These are phyloP conservation scores for Cladopsammia gracilis DNA, from an alignment of 64 coral and sea anemone species.

Conservation along the genomic window DNA sequence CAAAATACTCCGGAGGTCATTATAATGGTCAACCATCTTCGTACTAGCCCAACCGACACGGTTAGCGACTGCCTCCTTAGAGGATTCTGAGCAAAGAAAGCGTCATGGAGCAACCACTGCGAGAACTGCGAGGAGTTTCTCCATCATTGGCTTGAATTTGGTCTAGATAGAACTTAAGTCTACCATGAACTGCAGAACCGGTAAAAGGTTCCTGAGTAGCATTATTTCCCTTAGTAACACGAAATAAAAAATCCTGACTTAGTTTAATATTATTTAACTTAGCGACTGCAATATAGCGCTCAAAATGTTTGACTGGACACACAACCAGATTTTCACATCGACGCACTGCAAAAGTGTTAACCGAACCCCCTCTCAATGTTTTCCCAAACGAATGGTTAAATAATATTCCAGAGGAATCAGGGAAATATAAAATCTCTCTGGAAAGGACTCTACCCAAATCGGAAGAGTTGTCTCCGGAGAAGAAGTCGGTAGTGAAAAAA, in stretches of 20 bases:
- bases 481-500: constrained; percentile 14
- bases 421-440: background rate
- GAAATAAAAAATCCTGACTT: constrained; percentile 1
- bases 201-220: too few relatives aligned
- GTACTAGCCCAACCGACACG: too few relatives aligned
- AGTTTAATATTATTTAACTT: background rate
- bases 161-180: too few relatives aligned
- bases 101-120: too few relatives aligned
- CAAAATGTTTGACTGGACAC: background rate
- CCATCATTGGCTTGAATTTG: background rate
- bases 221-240: constrained; percentile 13
- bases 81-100: too few relatives aligned
- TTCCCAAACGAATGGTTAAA: constrained; percentile 7
- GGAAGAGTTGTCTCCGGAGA: background rate
- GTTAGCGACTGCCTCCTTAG: too few relatives aligned
- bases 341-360: background rate
- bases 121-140: too few relatives aligned
- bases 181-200: too few relatives aligned
- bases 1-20: too few relatives aligned
- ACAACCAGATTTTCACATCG: background rate
- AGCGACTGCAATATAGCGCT: too few relatives aligned
- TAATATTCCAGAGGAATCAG: constrained; percentile 28
- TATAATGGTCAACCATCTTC: too few relatives aligned
- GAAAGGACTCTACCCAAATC: background rate
- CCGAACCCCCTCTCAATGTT: background rate